Evolutionary conservation across 1,140 invertebrate genomes (phyloP).

Genomic region (Epicauta chinensis): DNA sequence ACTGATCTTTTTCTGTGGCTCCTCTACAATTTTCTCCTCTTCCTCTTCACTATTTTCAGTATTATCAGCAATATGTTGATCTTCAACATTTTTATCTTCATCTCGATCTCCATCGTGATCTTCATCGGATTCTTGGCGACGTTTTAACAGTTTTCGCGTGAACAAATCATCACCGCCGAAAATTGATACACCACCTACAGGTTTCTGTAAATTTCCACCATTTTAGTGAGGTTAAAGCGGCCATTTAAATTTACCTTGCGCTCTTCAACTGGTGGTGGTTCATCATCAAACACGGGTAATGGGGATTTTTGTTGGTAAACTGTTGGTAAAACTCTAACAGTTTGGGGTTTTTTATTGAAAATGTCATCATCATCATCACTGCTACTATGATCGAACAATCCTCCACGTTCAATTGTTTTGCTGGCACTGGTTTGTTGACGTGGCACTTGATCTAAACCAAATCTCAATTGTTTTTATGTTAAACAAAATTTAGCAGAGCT

Average conservation of each 20-base stretch:
- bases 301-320: neutral
- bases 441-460: too few species aligned
- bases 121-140: slow-evolving; percentile 9
- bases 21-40: neutral
- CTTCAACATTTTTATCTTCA: slow-evolving; percentile 1
- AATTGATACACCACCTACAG: slow-evolving; percentile 49
- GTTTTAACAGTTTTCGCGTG: slow-evolving; percentile 30
- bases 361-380: slow-evolving; percentile 34
- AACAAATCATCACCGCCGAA: slow-evolving; percentile 39
- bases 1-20: slow-evolving; percentile 29
- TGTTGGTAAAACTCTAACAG: neutral
- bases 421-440: neutral
- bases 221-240: neutral
- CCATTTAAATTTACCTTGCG: slow-evolving; percentile 21
- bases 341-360: slow-evolving; percentile 20
- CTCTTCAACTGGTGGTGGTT: slow-evolving; percentile 24
- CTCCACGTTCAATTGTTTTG: neutral
- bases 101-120: slow-evolving; percentile 13
- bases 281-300: slow-evolving; percentile 27
- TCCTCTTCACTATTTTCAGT: neutral
- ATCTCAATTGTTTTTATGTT: too few species aligned
- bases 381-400: slow-evolving; percentile 15
- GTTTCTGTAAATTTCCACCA: slow-evolving; percentile 46
- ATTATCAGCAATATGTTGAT: neutral
- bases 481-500: too few species aligned